Percentiles rank a stretch among this genome's conserved stretches.
phyloP scores from a whole-genome alignment of 2,888 invertebrate species.

The Temnothorax unifasciatus region DNA sequence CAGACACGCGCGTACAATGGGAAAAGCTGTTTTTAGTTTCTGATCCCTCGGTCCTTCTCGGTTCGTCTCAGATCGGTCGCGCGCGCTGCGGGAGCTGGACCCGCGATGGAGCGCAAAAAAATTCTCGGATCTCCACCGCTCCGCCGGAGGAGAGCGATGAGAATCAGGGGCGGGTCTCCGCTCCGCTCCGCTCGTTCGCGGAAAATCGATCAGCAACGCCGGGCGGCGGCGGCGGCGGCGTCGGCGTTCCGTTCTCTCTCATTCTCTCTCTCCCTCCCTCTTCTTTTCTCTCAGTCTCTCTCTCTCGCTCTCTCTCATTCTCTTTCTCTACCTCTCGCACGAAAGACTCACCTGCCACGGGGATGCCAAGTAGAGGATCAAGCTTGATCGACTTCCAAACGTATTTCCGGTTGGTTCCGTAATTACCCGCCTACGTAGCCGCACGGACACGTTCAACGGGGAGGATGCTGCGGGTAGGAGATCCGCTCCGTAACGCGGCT shows the following conservation, averaged over 20 bases:
- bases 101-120: conserved; percentile 32
- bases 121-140: conserved; percentile 21
- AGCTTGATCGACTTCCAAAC: conserved; percentile 34
- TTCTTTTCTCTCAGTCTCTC: not conserved
- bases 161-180: conserved; percentile 53
- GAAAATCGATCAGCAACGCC: conserved; percentile 59
- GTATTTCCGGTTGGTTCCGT: conserved; percentile 28
- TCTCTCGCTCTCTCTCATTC: not conserved
- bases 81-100: conserved; percentile 18
- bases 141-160: conserved; percentile 9
- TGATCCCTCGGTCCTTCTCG: conserved; percentile 9
- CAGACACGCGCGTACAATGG: conserved; percentile 18
- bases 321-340: not conserved
- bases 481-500: conserved; percentile 33
- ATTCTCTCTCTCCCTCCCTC: conserved; percentile 12
- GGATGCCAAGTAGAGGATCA: conserved; percentile 28
- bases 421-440: conserved; percentile 5
- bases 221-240: conserved; percentile 62
- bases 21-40: conserved; percentile 31
- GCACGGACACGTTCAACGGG: conserved; percentile 16
- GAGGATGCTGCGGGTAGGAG: conserved; percentile 26
- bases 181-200: conserved; percentile 38
- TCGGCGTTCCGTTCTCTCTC: conserved; percentile 38
- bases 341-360: conserved; percentile 41
- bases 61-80: not conserved